Percentiles rank a stretch among this genome's conserved stretches.
These are phyloP conservation scores for Sardinella longiceps DNA, from an alignment of 2,797 vertebrate genomes.

Conservation along the genomic window DNA sequence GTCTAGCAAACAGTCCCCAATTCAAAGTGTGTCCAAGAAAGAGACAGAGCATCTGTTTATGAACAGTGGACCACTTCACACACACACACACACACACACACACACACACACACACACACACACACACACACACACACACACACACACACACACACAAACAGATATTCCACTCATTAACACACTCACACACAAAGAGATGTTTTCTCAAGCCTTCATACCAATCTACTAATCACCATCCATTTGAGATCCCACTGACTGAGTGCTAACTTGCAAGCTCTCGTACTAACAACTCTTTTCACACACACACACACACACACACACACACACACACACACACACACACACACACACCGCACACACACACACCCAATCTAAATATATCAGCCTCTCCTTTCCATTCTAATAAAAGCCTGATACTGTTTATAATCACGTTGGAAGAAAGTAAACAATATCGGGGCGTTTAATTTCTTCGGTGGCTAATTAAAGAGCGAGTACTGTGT, in stretches of 20 bases:
- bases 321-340: background rate
- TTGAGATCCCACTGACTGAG: background rate
- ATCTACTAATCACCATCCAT: background rate
- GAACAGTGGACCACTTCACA: background rate
- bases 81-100: slow-evolving; percentile 9
- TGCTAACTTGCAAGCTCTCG: background rate
- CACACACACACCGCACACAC: background rate
- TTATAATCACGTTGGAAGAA: background rate
- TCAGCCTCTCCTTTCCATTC: background rate
- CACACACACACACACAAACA: slow-evolving; percentile 9
- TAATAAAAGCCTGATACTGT: slow-evolving; percentile 24
- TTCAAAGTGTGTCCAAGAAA: background rate
- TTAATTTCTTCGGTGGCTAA: slow-evolving; percentile 8
- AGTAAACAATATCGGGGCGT: background rate
- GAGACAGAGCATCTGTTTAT: background rate
- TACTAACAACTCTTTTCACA: background rate
- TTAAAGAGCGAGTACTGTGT: background rate
- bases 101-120: slow-evolving; percentile 20
- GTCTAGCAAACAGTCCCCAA: background rate
- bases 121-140: slow-evolving; percentile 1
- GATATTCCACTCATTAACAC: background rate
- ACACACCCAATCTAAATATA: slow-evolving; percentile 11
- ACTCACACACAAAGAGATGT: background rate
- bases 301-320: slow-evolving; percentile 1
- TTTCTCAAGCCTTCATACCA: background rate